Base-by-base conservation (phyloP, 2,888 invertebrate genomes). In the Morpho deidamia region DNA sequence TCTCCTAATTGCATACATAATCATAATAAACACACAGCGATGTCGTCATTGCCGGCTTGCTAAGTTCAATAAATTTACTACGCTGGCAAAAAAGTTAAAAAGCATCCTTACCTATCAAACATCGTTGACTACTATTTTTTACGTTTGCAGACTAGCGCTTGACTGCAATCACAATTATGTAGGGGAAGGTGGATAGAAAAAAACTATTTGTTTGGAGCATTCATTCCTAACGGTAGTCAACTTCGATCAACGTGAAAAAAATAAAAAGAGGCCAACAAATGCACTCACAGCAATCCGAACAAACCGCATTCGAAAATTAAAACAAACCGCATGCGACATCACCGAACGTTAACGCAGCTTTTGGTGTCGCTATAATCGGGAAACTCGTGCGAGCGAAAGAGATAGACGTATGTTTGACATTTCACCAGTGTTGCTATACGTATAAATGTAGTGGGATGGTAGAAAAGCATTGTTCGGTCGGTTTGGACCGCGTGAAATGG, bases 401-500 rank as follows among this genome's bases (percentile, higher is more conserved):
- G 84, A 83, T 58, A 49, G 72, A 46, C 58, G 62, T 62, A 76
- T 59, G 69, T 81, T 80, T 77, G 78, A 76, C 72, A 66, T 63
- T 63, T 70, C 72, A 61, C 55, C 65, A 62, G 76, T 77, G 74
- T 74, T 76, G 76, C 74, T 78, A 79, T 76, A 76, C 59, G 70
- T 70, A 74, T 69, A 73, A 74, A 75, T 72, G 75, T 75, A 75
- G 71, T 70, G 65, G 70, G 74, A 78, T 76, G 76, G 76, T 68
- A 76, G 81, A 71, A 74, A 72, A 72, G 74, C 76, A 82, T 85
- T 87, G 86, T 86, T 79, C 81, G 77, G 73, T 84, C 78, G 87
- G 87, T 85, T 86, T 81, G 76, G 83, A 76, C 78, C 82, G 86
- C 82, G 85, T 84, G 86, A 86, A 87, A 83, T 83, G 83, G 81